Conservation (phyloP, 1,140 invertebrate genomes). For the Drosophila lacteicornis region DNA sequence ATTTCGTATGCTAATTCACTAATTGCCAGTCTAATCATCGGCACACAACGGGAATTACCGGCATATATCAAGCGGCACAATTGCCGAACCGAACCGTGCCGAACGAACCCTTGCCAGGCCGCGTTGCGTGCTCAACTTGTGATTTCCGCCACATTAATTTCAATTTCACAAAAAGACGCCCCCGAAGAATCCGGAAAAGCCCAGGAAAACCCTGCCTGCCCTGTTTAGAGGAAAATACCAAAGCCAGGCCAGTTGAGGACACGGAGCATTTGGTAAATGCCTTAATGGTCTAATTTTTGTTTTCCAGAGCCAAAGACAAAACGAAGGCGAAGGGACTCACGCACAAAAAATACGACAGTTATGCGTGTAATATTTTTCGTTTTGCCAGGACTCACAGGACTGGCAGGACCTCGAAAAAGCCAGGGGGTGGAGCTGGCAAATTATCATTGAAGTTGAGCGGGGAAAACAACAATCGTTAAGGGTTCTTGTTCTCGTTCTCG, state of each 20-base stretch:
- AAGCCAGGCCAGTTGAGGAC: conserved; percentile 63
- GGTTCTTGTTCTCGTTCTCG: conserved; percentile 47
- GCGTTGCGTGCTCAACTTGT: conserved; percentile 79
- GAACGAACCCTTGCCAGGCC: conserved; percentile 54
- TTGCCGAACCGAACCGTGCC: conserved; percentile 19
- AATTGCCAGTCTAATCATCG: conserved; percentile 74
- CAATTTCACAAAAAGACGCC: conserved; percentile 74
- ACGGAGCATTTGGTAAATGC: conserved; percentile 81
- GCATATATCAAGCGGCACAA: conserved; percentile 74
- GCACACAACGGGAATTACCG: conserved; percentile 67
- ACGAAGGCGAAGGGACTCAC: conserved; percentile 9
- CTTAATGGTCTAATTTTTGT: conserved; percentile 83
- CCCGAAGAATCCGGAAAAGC: conserved; percentile 28
- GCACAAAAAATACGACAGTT: conserved; percentile 72
- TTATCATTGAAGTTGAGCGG: conserved; percentile 69
- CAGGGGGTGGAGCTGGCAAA: conserved; percentile 44
- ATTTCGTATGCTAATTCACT: conserved; percentile 68
- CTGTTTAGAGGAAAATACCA: conserved; percentile 29
- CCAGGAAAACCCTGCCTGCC: conserved; percentile 1
- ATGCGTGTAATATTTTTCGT: conserved; percentile 79
- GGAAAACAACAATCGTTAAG: conserved; percentile 59
- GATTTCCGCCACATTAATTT: conserved; percentile 82
- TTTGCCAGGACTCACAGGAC: conserved; percentile 33
- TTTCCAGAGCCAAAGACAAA: conserved; percentile 54
- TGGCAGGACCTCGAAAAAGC: conserved; percentile 15